These are phyloP conservation scores for Axis porcinus DNA, from an alignment of 2,113 vertebrate genomes.

Conservation along the genomic window DNA sequence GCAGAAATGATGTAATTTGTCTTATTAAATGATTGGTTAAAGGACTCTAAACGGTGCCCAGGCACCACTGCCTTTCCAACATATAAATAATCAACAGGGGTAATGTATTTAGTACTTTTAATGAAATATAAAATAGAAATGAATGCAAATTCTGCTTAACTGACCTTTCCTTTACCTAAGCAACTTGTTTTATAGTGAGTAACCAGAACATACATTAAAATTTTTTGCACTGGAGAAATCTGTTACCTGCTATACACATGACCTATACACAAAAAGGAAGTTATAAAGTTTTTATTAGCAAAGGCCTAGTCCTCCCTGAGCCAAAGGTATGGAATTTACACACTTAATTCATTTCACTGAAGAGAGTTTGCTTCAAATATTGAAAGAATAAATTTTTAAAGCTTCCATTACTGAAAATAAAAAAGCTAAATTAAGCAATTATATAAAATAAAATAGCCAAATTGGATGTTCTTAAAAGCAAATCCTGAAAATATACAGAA, in stretches of 20 bases:
- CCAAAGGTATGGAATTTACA: slow-evolving; percentile 12
- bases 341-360: not conserved
- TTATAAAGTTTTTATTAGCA: not conserved
- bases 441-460: not conserved
- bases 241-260: not conserved
- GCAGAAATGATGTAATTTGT: not conserved
- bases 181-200: not conserved
- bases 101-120: not conserved
- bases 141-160: not conserved
- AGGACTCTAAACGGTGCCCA: not conserved
- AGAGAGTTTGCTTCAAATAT: not conserved
- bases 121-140: not conserved
- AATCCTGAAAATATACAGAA: not conserved
- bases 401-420: not conserved
- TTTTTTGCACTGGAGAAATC: not conserved
- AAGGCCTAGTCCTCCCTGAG: not conserved
- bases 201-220: not conserved
- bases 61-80: not conserved
- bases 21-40: not conserved
- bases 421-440: slow-evolving; percentile 4
- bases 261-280: slow-evolving; percentile 22
- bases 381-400: not conserved
- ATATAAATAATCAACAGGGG: not conserved
- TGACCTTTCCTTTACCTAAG: not conserved
- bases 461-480: not conserved